A percentile compares a stretch with the other conserved stretches of the same genome.
These are phyloP conservation scores for Notiomystis cincta DNA, from an alignment of 2,113 vertebrate species.

Conservation along the genomic window DNA sequence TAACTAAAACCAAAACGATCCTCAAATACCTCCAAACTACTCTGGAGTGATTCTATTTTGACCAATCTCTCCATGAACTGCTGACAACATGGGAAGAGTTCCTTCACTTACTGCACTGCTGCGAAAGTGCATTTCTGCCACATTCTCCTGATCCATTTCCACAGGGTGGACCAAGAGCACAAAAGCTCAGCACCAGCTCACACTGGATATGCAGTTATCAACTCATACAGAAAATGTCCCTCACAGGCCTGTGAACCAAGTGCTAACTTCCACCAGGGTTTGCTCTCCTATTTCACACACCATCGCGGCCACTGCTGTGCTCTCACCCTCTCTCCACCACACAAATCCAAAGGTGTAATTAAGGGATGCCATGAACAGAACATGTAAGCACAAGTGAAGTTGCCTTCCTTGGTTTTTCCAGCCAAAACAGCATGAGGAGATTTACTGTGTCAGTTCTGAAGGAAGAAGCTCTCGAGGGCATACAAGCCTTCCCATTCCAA, in stretches of 20 bases:
- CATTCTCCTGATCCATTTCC: not conserved
- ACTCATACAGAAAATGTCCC: rapidly evolving
- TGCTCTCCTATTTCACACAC: not conserved
- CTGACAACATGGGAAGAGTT: not conserved
- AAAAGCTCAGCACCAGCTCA: not conserved
- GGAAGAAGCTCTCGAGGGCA: not conserved
- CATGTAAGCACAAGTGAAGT: not conserved
- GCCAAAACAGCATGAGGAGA: not conserved
- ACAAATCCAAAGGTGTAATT: not conserved
- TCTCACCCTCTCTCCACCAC: not conserved
- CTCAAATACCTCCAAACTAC: not conserved
- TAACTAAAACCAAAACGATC: not conserved
- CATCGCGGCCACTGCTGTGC: not conserved
- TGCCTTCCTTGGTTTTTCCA: not conserved
- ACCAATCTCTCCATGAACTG: not conserved
- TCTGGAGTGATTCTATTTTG: not conserved
- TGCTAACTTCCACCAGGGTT: not conserved
- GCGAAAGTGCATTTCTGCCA: not conserved
- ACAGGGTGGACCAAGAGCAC: not conserved
- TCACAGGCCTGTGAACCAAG: not conserved
- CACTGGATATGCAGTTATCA: not conserved
- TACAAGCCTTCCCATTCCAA: not conserved
- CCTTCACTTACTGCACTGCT: not conserved
- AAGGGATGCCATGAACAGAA: not conserved
- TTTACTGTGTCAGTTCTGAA: not conserved